Conservation (phyloP, 2,888 invertebrate species). For the Mimumesa dahlbomi region DNA sequence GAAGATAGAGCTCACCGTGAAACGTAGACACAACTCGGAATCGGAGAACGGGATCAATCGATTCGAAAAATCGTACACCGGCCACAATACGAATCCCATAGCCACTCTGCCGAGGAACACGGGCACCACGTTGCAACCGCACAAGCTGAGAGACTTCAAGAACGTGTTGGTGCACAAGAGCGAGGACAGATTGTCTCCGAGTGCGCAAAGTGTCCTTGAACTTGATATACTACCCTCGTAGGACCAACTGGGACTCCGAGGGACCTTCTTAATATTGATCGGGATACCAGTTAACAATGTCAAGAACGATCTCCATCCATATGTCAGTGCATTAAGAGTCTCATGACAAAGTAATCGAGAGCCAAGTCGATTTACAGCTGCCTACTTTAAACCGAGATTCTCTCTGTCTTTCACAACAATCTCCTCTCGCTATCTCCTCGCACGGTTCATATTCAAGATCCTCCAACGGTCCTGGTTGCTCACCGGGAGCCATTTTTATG, state of each 20-base stretch:
- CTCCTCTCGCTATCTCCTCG: no score
- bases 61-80: slow-evolving; percentile 61
- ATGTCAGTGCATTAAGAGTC: slow-evolving; percentile 37
- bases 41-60: slow-evolving; percentile 74
- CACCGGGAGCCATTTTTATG: neutral
- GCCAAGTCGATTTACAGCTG: no score
- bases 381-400: no score
- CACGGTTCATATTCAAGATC: neutral
- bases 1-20: slow-evolving; percentile 52
- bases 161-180: slow-evolving; percentile 72
- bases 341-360: slow-evolving; percentile 36
- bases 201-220: slow-evolving; percentile 75
- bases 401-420: no score
- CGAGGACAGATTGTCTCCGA: slow-evolving; percentile 65
- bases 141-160: slow-evolving; percentile 69
- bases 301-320: slow-evolving; percentile 19
- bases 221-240: slow-evolving; percentile 77
- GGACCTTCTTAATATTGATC: no score
- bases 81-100: slow-evolving; percentile 74
- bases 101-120: slow-evolving; percentile 75
- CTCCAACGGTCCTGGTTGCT: neutral
- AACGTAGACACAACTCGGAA: slow-evolving; percentile 77
- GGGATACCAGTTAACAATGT: no score
- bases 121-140: slow-evolving; percentile 59
- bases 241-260: no score